Evolutionary conservation across 1,140 invertebrate genomes (phyloP).

Genomic region (Zeugodacus cucurbitae): DNA sequence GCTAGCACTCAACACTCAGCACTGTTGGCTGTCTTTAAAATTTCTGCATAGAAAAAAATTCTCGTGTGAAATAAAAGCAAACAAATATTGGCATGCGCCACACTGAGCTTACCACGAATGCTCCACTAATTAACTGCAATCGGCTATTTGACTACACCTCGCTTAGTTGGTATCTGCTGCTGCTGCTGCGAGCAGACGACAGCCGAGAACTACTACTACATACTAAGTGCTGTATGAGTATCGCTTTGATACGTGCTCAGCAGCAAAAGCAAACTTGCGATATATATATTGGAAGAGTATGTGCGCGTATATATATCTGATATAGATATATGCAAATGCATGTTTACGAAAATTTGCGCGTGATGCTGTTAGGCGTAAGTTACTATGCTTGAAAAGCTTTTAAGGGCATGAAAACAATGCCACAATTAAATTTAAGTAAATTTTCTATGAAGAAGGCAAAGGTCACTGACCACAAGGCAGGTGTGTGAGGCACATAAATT

Average conservation of each 20-base stretch:
- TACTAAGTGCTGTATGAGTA: background rate
- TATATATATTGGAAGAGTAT: background rate
- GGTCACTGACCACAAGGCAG: background rate
- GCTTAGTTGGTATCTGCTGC: constrained; percentile 17
- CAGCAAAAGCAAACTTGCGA: background rate
- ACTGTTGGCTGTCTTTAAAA: background rate
- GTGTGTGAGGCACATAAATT: no score
- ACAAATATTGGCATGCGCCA: background rate
- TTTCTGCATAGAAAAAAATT: background rate
- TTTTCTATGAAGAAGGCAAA: background rate
- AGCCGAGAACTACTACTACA: background rate
- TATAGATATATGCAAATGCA: background rate
- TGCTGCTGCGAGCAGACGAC: background rate
- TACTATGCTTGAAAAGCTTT: background rate
- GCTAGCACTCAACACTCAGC: background rate
- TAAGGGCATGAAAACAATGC: background rate
- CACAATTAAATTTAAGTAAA: background rate
- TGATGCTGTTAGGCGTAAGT: background rate
- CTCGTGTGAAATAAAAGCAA: background rate
- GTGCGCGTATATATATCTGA: background rate
- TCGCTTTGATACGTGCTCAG: background rate
- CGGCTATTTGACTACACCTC: constrained; percentile 14
- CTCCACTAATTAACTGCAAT: constrained; percentile 36
- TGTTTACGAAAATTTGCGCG: background rate
- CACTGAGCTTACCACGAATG: constrained; percentile 34